Conservation (phyloP, 1,140 invertebrate species). For the Sarcophaga peregrina region DNA sequence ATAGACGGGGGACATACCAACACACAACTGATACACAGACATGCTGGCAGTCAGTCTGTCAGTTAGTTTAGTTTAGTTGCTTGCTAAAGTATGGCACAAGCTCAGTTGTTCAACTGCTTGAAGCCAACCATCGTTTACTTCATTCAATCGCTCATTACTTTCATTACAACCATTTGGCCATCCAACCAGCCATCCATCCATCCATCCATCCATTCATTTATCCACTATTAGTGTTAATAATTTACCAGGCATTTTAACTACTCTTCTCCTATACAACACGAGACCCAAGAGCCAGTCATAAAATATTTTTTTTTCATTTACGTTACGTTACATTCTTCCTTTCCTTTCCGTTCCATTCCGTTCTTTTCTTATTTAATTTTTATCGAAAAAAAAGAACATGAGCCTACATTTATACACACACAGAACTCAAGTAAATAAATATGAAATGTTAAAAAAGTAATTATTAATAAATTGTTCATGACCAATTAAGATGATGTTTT, state of each 20-base stretch:
- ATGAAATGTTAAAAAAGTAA: conserved; percentile 34
- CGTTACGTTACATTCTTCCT: too few relatives aligned
- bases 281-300: too few relatives aligned
- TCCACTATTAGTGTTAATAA: not conserved
- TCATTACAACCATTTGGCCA: too few relatives aligned
- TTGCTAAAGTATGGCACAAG: not conserved
- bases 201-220: not conserved
- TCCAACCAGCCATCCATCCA: not conserved
- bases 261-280: too few relatives aligned
- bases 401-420: too few relatives aligned
- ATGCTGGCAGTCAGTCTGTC: too few relatives aligned
- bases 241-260: not conserved
- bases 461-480: conserved; percentile 41
- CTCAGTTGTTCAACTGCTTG: not conserved
- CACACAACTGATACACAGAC: too few relatives aligned
- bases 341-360: too few relatives aligned
- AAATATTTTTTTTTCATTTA: too few relatives aligned
- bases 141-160: not conserved
- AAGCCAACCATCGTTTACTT: too few relatives aligned
- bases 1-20: too few relatives aligned
- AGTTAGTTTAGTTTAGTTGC: too few relatives aligned
- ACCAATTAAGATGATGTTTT: conserved; percentile 41
- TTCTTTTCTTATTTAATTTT: not conserved
- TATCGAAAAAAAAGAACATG: conserved; percentile 14
- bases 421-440: conserved; percentile 29